Evolutionary conservation across 2,113 vertebrate species (phyloP).

Genomic region (Octodon degus): DNA sequence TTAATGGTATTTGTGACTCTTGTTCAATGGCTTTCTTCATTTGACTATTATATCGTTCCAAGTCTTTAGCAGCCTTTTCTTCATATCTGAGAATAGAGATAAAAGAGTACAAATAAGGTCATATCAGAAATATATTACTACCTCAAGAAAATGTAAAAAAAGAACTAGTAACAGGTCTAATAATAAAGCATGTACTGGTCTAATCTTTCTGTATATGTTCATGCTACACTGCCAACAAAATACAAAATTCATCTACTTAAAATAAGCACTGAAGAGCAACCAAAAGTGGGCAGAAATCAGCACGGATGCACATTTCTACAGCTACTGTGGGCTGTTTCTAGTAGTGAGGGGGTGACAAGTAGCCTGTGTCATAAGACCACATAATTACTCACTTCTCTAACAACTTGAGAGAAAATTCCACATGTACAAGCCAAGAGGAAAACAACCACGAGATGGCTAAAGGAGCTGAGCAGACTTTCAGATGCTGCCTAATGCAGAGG

Average conservation of each 20-base stretch:
- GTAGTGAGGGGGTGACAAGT: not conserved
- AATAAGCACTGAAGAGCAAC: not conserved
- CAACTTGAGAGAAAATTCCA: constrained; percentile 42
- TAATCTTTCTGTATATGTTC: not conserved
- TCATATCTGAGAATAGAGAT: constrained; percentile 89
- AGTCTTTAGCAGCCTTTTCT: constrained; percentile 91
- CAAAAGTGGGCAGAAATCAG: not conserved
- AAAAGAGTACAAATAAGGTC: constrained; percentile 45
- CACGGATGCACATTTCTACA: not conserved
- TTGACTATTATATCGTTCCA: constrained; percentile 89
- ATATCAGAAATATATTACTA: constrained; percentile 49
- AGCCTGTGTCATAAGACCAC: not conserved
- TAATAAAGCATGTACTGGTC: not conserved
- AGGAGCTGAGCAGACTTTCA: constrained; percentile 56
- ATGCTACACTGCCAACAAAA: constrained; percentile 5
- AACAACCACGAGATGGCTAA: constrained; percentile 1
- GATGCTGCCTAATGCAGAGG: not conserved
- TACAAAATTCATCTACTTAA: constrained; percentile 32
- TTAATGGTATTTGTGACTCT: constrained; percentile 66
- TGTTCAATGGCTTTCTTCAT: constrained; percentile 85
- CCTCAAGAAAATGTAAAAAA: constrained; percentile 21
- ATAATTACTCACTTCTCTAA: constrained; percentile 28
- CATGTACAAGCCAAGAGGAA: not conserved
- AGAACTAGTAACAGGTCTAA: not conserved
- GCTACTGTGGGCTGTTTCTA: not conserved